Evolutionary conservation across 2,113 vertebrate genomes (phyloP), one percentile per base, ranked within the genome.

Genomic region (Pipra filicauda): DNA sequence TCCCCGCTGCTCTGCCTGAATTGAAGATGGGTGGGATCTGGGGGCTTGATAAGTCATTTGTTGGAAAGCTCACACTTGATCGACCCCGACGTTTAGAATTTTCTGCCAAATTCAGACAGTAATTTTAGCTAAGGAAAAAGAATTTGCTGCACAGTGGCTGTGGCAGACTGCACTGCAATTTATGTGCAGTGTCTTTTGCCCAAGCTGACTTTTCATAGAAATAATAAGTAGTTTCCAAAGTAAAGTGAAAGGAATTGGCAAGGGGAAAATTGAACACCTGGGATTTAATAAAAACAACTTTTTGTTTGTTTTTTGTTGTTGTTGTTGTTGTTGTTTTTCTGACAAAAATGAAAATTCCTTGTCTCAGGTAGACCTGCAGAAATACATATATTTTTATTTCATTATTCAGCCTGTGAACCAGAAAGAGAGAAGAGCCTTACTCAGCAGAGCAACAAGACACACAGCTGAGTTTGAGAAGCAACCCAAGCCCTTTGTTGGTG

Each of bases 71-170:
- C 80, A 65, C 16, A 44, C 17, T n/a, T 58, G 35, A 76, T 44
- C 0, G 0, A 62, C 4, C 3, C 20, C 22, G 31, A 0, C 0
- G 2, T 54, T 66, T 41, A 44, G 31, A 92, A 70, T 4, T 35
- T 80, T 86, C 91, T 86, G 41, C 22, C 75, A 91, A 80, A 86
- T 49, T 67, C 73, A 84, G 46, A 2, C n/a, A 66, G 49, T 43
- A 69, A 74, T 86, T 83, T 54, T 41, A 67, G 72, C 22, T 70
- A 62, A 91, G 76, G 70, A 61, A 74, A 57, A 72, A 52, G 12
- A 37, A 31, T 75, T 62, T 80, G 13, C 62, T 66, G 46, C 33
- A 23, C n/a, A 70, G 65, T 30, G 57, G 33, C 69, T 46, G 43
- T 81, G 73, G 46, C 55, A 94, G 85, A 91, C 26, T 54, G 51